Conservation (phyloP, 37 sponge, comb jelly and placozoan genomes). For the Tethya wilhelma region DNA sequence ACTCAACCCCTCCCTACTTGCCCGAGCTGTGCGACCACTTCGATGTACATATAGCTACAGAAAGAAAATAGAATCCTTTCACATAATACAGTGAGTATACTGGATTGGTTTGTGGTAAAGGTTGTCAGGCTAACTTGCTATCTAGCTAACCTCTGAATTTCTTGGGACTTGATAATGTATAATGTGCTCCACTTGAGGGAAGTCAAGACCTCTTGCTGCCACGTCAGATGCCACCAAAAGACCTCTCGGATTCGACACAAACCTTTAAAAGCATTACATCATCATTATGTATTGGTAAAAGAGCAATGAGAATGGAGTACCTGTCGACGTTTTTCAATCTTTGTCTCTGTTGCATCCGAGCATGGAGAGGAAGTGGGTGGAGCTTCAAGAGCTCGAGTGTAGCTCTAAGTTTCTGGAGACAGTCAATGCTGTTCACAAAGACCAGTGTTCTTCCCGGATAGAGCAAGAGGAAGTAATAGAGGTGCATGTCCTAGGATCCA, state of each 20-base stretch:
- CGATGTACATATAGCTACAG: slow-evolving; percentile 93
- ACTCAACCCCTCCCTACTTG: slow-evolving; percentile 83
- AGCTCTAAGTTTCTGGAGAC: slow-evolving; percentile 65
- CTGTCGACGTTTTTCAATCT: slow-evolving; percentile 95
- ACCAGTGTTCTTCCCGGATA: slow-evolving; percentile 87
- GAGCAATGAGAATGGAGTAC: slow-evolving; percentile 12
- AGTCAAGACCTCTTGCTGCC: slow-evolving; percentile 96
- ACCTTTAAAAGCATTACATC: slow-evolving; percentile 34
- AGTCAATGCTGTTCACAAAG: slow-evolving; percentile 90
- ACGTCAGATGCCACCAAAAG: slow-evolving; percentile 92
- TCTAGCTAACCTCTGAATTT: slow-evolving; percentile 65
- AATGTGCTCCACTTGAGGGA: slow-evolving; percentile 84
- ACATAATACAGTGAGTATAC: no score
- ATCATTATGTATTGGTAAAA: neutral
- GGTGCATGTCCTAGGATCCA: slow-evolving; percentile 67
- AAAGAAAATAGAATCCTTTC: no score
- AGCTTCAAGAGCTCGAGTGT: slow-evolving; percentile 71
- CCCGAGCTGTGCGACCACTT: slow-evolving; percentile 98
- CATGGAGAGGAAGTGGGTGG: slow-evolving; percentile 84
- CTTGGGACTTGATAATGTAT: slow-evolving; percentile 95
- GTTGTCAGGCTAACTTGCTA: no score
- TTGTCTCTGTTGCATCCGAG: slow-evolving; percentile 96
- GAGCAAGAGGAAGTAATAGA: slow-evolving; percentile 82
- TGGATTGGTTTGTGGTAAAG: no score
- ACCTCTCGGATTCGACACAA: slow-evolving; percentile 31